Conservation (phyloP, 2,888 invertebrate species). For the Leuctra nigra region DNA sequence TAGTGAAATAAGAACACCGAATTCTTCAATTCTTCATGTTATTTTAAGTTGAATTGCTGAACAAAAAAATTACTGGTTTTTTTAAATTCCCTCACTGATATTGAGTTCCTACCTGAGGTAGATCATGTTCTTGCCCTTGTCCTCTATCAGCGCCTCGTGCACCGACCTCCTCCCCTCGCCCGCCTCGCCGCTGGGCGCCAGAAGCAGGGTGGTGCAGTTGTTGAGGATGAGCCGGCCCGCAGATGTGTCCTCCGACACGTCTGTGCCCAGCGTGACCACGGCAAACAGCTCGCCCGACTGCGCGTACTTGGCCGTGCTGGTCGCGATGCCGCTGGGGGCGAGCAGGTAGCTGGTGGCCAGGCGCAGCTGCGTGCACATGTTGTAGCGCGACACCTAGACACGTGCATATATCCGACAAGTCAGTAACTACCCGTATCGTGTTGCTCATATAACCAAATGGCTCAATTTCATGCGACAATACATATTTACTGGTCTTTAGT, state of each 20-base stretch:
- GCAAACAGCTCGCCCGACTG: constrained; percentile 70
- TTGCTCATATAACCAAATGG: no score
- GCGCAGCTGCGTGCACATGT: constrained; percentile 55
- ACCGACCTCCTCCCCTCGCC: constrained; percentile 41
- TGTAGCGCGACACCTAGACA: constrained; percentile 54
- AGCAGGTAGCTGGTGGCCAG: constrained; percentile 61
- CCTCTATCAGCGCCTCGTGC: constrained; percentile 70
- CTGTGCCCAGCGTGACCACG: constrained; percentile 60
- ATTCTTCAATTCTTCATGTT: no score
- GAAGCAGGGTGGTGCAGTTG: constrained; percentile 63
- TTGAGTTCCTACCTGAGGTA: constrained; percentile 46
- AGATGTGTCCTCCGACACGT: constrained; percentile 74
- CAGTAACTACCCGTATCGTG: no score
- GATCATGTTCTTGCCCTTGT: constrained; percentile 71
- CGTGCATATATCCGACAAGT: not conserved
- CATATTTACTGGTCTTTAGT: no score
- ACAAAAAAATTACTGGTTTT: no score
- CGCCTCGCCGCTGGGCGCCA: constrained; percentile 39
- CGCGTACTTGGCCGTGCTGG: constrained; percentile 68
- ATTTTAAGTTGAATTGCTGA: no score
- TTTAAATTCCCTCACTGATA: no score
- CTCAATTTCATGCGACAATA: no score
- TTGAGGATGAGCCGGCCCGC: constrained; percentile 61
- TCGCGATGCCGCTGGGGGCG: constrained; percentile 58
- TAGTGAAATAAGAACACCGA: no score